phyloP scores from a whole-genome alignment of 2,113 vertebrate genomes.

The Hippoglossus stenolepis region DNA sequence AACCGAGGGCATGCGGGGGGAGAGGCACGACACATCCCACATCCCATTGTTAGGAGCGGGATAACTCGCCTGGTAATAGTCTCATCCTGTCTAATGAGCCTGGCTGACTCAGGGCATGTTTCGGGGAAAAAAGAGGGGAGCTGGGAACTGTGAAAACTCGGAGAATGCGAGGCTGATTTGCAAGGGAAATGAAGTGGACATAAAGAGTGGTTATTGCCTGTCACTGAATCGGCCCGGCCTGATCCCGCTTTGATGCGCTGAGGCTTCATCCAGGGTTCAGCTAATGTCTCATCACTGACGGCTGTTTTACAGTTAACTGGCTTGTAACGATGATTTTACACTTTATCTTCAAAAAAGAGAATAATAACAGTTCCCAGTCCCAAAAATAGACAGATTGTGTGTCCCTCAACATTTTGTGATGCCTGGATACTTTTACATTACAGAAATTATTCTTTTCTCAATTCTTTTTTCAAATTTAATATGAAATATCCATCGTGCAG shows the following conservation, averaged over 20 bases:
- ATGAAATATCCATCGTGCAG: background rate
- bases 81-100: constrained; percentile 79
- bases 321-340: background rate
- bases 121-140: constrained; percentile 53
- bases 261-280: background rate
- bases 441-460: too few species aligned
- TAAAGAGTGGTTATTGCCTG: constrained; percentile 46
- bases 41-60: constrained; percentile 67
- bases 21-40: constrained; percentile 55
- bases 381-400: too few species aligned
- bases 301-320: background rate
- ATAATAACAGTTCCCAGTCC: background rate
- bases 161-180: constrained; percentile 80
- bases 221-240: constrained; percentile 37
- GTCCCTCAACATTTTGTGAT: too few species aligned
- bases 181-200: constrained; percentile 84
- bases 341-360: background rate
- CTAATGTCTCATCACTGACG: background rate
- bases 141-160: constrained; percentile 51
- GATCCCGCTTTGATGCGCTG: constrained; percentile 38
- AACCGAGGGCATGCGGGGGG: constrained; percentile 28
- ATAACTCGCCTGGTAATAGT: constrained; percentile 72
- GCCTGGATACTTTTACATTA: too few species aligned
- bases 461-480: too few species aligned
- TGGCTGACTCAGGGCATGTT: constrained; percentile 63